Conservation (phyloP, 2,888 invertebrate genomes). For the Spatulosminthurus flaviceps region DNA sequence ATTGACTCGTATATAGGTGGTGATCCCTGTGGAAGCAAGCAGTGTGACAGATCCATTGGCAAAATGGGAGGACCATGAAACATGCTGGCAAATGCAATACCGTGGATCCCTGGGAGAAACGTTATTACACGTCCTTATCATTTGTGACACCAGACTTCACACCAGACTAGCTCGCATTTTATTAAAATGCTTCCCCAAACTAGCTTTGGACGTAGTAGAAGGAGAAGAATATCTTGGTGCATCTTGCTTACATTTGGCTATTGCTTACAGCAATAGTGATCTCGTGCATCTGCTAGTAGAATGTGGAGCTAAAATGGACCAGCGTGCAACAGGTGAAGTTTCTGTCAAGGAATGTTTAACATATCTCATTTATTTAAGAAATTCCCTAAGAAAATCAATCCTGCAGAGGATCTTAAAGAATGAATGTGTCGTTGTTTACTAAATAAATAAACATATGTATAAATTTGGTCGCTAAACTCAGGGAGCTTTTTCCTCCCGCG, state of each 20-base stretch:
- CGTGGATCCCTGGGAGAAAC: constrained; percentile 88
- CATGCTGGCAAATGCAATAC: constrained; percentile 98
- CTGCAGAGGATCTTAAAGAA: no score
- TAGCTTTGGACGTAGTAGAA: constrained; percentile 93
- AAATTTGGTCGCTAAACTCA: constrained; percentile 63
- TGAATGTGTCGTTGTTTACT: no score
- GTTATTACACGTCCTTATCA: constrained; percentile 90
- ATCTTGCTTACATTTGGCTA: constrained; percentile 92
- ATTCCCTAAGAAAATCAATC: no score
- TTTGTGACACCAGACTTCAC: constrained; percentile 87
- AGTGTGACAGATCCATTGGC: constrained; percentile 86
- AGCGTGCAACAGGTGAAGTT: constrained; percentile 83
- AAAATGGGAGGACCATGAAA: constrained; percentile 89
- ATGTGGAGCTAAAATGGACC: constrained; percentile 89
- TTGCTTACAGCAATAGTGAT: constrained; percentile 96
- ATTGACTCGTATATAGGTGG: constrained; percentile 69
- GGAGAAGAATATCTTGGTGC: constrained; percentile 97
- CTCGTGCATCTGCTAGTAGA: constrained; percentile 92
- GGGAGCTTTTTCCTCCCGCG: constrained; percentile 93
- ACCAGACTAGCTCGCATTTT: constrained; percentile 87
- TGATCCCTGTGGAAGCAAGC: constrained; percentile 87
- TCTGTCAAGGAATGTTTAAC: no score
- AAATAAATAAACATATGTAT: no score
- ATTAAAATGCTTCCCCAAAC: constrained; percentile 88
- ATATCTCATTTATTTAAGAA: no score